These are phyloP conservation scores for Trichomycterus rosablanca DNA, from an alignment of 2,113 vertebrate genomes.

Conservation along the genomic window DNA sequence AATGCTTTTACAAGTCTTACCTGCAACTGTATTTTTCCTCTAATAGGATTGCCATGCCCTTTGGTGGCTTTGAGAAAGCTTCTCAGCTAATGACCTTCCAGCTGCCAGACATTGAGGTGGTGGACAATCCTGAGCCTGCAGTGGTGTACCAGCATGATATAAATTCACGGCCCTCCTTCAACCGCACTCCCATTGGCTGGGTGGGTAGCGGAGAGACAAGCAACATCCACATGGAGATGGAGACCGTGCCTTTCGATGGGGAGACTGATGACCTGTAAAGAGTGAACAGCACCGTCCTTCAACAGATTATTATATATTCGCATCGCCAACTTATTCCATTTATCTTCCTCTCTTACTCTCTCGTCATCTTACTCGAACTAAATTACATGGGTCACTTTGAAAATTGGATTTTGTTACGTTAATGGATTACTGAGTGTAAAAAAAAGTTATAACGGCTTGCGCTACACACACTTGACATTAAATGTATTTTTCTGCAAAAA, in stretches of 20 bases:
- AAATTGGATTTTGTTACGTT: no score
- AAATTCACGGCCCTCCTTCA: constrained; percentile 89
- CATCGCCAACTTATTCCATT: no score
- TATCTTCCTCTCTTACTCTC: no score
- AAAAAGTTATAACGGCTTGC: no score
- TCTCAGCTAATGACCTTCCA: constrained; percentile 94
- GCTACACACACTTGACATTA: no score
- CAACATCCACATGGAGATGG: constrained; percentile 78
- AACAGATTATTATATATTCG: constrained; percentile 18
- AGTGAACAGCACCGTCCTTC: constrained; percentile 8
- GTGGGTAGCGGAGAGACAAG: constrained; percentile 78
- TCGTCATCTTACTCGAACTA: no score
- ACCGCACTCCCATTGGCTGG: constrained; percentile 97
- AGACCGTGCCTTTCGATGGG: constrained; percentile 76
- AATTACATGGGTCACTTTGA: no score
- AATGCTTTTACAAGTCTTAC: no score
- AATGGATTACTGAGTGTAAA: no score
- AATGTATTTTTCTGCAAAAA: no score
- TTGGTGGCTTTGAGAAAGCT: constrained; percentile 91
- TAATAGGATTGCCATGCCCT: constrained; percentile 84
- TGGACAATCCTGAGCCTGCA: constrained; percentile 76
- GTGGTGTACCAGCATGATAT: constrained; percentile 84
- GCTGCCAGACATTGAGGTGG: constrained; percentile 82
- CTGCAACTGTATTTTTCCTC: constrained; percentile 29
- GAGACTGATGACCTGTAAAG: constrained; percentile 96